A percentile compares a stretch with the other conserved stretches of the same genome.
phyloP scores from a whole-genome alignment of 1,140 invertebrate genomes.

The Maconellicoccus hirsutus region DNA sequence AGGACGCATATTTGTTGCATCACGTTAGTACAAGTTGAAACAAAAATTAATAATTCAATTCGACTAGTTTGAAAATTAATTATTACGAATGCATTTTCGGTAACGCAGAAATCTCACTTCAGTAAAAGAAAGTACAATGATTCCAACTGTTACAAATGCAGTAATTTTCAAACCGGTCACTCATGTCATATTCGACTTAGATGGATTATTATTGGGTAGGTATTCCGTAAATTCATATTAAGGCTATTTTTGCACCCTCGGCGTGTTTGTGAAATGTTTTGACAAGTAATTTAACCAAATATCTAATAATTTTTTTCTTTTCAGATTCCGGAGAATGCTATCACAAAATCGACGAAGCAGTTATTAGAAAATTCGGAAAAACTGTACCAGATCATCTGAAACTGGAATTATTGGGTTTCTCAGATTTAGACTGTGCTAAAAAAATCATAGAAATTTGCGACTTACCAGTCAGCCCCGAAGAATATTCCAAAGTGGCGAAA shows the following conservation, averaged over 20 bases:
- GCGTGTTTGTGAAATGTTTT: background rate
- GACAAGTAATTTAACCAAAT: background rate
- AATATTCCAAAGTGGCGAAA: background rate
- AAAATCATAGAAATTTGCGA: slow-evolving; percentile 9
- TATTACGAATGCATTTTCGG: too few relatives aligned
- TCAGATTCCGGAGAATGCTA: slow-evolving; percentile 1
- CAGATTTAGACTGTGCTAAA: background rate
- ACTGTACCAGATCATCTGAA: background rate
- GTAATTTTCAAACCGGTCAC: slow-evolving; percentile 48
- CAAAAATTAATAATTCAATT: too few relatives aligned
- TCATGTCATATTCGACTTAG: slow-evolving; percentile 76
- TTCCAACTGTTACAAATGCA: too few relatives aligned
- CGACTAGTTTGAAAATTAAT: too few relatives aligned
- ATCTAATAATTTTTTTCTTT: background rate
- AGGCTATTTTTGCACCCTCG: background rate
- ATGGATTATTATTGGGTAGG: slow-evolving; percentile 64
- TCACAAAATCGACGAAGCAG: background rate
- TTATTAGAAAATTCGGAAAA: background rate
- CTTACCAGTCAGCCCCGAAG: background rate
- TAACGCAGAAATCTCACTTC: too few relatives aligned
- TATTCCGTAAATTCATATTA: background rate
- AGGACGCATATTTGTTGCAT: too few relatives aligned
- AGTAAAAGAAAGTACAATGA: too few relatives aligned
- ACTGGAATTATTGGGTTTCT: background rate
- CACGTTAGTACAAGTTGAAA: too few relatives aligned